phyloP scores from a whole-genome alignment of 2,797 vertebrate species.

The Enteromius viviparus region DNA sequence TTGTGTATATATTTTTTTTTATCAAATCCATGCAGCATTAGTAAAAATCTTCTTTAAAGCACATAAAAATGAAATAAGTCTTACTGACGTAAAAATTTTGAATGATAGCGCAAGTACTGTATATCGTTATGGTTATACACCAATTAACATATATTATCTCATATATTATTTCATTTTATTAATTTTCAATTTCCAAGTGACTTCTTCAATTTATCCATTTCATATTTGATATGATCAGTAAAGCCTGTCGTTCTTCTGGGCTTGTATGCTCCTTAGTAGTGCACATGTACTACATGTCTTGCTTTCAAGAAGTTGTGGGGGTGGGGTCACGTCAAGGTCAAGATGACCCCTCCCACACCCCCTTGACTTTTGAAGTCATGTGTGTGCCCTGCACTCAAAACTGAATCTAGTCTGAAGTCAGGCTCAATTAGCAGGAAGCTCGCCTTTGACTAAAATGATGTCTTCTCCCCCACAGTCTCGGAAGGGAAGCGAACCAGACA shows the following conservation, averaged over 20 bases:
- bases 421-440: slow-evolving; percentile 45
- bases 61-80: neutral
- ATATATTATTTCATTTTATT: neutral
- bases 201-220: neutral
- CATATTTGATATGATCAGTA: neutral
- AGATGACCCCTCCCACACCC: slow-evolving; percentile 38
- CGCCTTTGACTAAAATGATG: slow-evolving; percentile 38
- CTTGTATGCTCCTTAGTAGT: neutral
- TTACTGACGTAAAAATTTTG: neutral
- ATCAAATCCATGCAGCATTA: neutral
- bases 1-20: neutral
- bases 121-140: neutral
- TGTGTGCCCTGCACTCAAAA: slow-evolving; percentile 28
- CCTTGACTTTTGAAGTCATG: slow-evolving; percentile 41
- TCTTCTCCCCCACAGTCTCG: slow-evolving; percentile 86
- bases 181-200: neutral
- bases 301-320: slow-evolving; percentile 31
- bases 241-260: neutral
- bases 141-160: neutral
- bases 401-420: slow-evolving; percentile 31
- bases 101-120: neutral
- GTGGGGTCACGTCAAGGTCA: slow-evolving; percentile 42
- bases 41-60: neutral
- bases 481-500: slow-evolving; percentile 96
- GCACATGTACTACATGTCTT: slow-evolving; percentile 3